Evolutionary conservation across 2,888 invertebrate genomes (phyloP), one percentile per base, ranked within the genome.

Genomic region (Caenorhabditis drosophilae): DNA sequence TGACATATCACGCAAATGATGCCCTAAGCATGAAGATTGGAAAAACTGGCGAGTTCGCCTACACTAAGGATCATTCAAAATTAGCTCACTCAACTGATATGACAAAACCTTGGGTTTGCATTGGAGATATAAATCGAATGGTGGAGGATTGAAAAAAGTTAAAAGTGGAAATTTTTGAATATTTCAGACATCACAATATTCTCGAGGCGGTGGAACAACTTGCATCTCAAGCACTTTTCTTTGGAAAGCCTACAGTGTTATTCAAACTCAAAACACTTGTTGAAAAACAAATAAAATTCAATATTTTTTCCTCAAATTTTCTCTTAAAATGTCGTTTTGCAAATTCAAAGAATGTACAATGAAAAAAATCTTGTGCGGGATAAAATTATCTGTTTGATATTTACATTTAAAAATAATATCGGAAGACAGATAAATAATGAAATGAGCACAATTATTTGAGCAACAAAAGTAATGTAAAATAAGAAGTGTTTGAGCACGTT

Each of bases 41-140:
- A 6, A 23, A 44, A 4, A 70, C 70, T 16, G 52, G 64, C 3
- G 51, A 51, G 20, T 79, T 79, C 62, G 67, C 70, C 27, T 76
- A 78, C 64, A 87, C 87, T 61, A 86, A 87, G 60, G 92, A 92
- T 84, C 92, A 93, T 84, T 92, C 92, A 0, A 93, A 92, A 84
- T 92, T 92, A 91, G 90, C 91, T 4, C 89, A 91, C 12, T 87
- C 89, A 0, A 84, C 68, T 35, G 72, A 73, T 4, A 45, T 61
- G 25, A 63, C 64, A 7, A 70, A 87, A 67, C 83, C 84, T 72
- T 93, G 91, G 90, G 89, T 91, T 71, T 95, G 95, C 84, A 89
- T 95, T 15, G 94, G 93, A 4, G 95, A 95, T 84, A 92, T 95
- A 57, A 95, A 95, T 84, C 87, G 95, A 88, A 90, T 90, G 85